Evolutionary conservation across 2,113 vertebrate species (phyloP), one percentile per base, ranked within the genome.

Genomic region (Ornithorhynchus anatinus): DNA sequence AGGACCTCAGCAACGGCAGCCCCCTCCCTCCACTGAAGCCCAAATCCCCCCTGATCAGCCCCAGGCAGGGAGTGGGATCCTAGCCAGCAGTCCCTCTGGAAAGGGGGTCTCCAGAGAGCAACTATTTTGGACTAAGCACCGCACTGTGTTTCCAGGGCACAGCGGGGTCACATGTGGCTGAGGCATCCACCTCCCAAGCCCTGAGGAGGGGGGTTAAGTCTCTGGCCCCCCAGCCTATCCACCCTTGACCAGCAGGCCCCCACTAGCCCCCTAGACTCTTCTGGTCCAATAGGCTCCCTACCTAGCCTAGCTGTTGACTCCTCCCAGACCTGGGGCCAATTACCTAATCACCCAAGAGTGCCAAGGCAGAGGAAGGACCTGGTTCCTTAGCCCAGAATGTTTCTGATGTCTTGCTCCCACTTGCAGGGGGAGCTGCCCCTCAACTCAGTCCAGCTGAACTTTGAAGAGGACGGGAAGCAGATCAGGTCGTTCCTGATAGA

Each of bases 361-460:
- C n/a, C n/a, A n/a, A n/a, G n/a, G n/a, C n/a, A n/a, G n/a, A n/a
- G n/a, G n/a, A n/a, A n/a, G n/a, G n/a, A n/a, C n/a, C n/a, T n/a
- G n/a, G 8, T 17, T 27, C 6, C 47, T 17, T 17, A 9, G 23
- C 7, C 25, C 16, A 22, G 8, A 27, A 27, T 9, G 4, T n/a
- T 29, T 17, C 15, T 4, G 25, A 29, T 29, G 47, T 17, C 8
- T 31, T 56, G 32, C 77, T 35, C 61, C 23, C 59, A 20, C 47
- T 10, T 38, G 3, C 93, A 99, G 97, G 97, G 97, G 1, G 97
- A 99, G 88, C 95, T 99, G 77, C 94, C 96, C 0, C 95, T 99
- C 70, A 97, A 96, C 29, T 95, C 96, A 80, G 85, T 99, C 52
- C 94, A 89, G 15, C 91, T 99, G 81, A 94, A 94, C 23, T 94